Percentiles rank a stretch among this genome's conserved stretches.
Conservation (phyloP, 2,797 vertebrate genomes). For the Sitta carolinensis region DNA sequence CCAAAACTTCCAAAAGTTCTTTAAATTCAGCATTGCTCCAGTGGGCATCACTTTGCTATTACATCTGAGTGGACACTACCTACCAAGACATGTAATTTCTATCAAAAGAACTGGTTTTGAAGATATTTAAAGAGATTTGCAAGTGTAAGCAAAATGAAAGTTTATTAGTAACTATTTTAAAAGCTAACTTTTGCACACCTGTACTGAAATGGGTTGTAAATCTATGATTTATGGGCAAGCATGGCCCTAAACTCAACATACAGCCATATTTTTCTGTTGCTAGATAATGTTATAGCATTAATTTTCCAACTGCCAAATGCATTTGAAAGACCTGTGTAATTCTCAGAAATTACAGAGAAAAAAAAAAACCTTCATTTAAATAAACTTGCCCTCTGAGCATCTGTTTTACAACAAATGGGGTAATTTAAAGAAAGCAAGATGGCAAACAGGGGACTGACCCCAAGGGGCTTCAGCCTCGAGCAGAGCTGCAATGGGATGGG, state of each 20-base stretch:
- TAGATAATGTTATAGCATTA: not conserved
- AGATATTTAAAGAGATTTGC: slow-evolving; percentile 33
- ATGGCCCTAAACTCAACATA: not conserved
- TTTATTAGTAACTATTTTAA: slow-evolving; percentile 19
- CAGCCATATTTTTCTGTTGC: not conserved
- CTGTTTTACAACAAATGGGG: not conserved
- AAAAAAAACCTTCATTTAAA: not conserved
- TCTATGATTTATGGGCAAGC: not conserved
- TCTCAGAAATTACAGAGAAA: not conserved
- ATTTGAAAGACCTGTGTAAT: not conserved
- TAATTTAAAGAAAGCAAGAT: not conserved
- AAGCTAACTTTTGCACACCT: slow-evolving; percentile 30
- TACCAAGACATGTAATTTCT: not conserved
- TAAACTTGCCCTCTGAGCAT: not conserved
- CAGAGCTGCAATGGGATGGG: not conserved
- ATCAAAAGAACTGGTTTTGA: slow-evolving; percentile 5
- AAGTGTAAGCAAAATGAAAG: slow-evolving; percentile 7
- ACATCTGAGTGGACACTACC: not conserved
- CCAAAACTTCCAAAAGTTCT: not conserved
- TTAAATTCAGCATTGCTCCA: not conserved
- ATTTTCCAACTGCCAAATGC: not conserved
- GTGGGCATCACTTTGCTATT: not conserved
- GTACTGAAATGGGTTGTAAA: not conserved
- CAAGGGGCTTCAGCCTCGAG: accelerated
- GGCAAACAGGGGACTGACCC: not conserved